phyloP scores from a whole-genome alignment of 2,888 invertebrate genomes.

The Pandemis heparana region DNA sequence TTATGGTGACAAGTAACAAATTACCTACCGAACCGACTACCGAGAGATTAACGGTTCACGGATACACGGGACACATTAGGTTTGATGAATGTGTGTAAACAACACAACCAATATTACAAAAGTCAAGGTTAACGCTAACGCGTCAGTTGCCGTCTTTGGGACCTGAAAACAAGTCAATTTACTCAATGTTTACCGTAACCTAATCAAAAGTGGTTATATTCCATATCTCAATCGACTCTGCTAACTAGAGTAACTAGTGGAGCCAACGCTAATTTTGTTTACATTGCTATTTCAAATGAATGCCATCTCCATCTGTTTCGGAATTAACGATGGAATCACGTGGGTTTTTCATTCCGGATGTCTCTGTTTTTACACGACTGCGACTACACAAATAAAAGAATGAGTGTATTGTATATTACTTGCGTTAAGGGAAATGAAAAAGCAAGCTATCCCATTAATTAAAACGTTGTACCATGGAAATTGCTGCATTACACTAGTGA shows the following conservation, averaged over 20 bases:
- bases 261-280: constrained; percentile 16
- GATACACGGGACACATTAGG: constrained; percentile 5
- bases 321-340: constrained; percentile 1
- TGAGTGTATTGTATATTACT: not conserved
- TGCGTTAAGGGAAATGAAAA: not conserved
- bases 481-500: no score
- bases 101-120: constrained; percentile 19
- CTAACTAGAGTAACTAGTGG: not conserved
- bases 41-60: constrained; percentile 24
- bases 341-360: not conserved
- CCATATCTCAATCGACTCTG: constrained; percentile 17
- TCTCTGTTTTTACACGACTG: not conserved
- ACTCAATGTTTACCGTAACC: constrained; percentile 11
- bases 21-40: no score
- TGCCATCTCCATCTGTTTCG: not conserved
- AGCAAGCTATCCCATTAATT: not conserved
- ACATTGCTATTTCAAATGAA: constrained; percentile 14
- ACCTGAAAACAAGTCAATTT: constrained; percentile 15
- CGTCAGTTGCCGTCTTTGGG: constrained; percentile 20
- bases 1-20: constrained; percentile 15
- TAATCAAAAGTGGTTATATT: constrained; percentile 16
- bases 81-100: constrained; percentile 27
- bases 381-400: not conserved
- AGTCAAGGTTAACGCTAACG: constrained; percentile 36
- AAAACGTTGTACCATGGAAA: no score